phyloP scores from a whole-genome alignment of 2,797 vertebrate genomes.

The Gobio occitaniae region DNA sequence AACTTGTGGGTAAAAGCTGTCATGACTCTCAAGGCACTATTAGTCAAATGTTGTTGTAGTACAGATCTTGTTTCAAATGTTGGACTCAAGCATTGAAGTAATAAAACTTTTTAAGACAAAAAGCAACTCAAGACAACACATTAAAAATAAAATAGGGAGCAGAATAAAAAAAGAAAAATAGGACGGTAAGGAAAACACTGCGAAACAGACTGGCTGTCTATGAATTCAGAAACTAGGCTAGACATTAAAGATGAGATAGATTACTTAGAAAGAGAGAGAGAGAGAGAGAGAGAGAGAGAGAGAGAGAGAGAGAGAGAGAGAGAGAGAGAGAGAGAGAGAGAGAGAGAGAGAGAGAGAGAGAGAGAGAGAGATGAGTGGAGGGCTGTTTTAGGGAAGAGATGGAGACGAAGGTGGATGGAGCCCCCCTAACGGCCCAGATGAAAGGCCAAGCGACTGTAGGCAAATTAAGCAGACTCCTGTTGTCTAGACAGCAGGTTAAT shows the following conservation, averaged over 20 bases:
- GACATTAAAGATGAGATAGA: slow-evolving; percentile 8
- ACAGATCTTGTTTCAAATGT: background rate
- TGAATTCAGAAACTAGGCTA: background rate
- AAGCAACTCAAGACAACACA: background rate
- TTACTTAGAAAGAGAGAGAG: background rate
- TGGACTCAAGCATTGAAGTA: background rate
- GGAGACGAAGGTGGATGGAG: slow-evolving; percentile 46
- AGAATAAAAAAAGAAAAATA: slow-evolving; percentile 10
- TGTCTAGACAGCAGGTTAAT: slow-evolving; percentile 67
- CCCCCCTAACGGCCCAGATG: slow-evolving; percentile 59
- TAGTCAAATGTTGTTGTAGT: background rate
- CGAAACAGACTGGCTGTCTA: slow-evolving; percentile 5
- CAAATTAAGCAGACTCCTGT: slow-evolving; percentile 64
- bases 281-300: slow-evolving; percentile 3
- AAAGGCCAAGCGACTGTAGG: slow-evolving; percentile 60
- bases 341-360: too few relatives aligned
- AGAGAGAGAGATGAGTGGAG: slow-evolving; percentile 22
- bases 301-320: background rate
- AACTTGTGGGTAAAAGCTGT: slow-evolving; percentile 9
- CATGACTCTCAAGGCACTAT: background rate
- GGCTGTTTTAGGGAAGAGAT: slow-evolving; percentile 16
- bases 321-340: too few relatives aligned
- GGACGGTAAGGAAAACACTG: slow-evolving; percentile 3
- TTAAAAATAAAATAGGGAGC: background rate
- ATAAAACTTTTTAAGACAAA: background rate